Percentiles rank a stretch among this genome's conserved stretches.
Evolutionary conservation across 2,888 invertebrate genomes (phyloP).

Genomic region (Hemistola chrysoprasaria): DNA sequence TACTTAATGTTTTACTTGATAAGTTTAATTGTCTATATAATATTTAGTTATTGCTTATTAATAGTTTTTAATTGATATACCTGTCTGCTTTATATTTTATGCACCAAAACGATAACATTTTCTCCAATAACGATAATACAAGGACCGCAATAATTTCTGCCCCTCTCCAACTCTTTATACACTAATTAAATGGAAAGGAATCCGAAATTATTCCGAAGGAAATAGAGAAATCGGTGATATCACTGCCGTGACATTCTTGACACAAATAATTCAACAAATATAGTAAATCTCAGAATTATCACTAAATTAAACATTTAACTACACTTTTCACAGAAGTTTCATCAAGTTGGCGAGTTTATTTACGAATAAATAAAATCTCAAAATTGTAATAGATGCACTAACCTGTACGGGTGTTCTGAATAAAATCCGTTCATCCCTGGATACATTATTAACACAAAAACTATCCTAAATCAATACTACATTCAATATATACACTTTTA

Average conservation of each 20-base stretch:
- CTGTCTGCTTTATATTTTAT: too few species aligned
- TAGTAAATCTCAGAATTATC: neutral
- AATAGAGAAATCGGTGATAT: constrained; percentile 30
- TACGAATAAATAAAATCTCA: constrained; percentile 5
- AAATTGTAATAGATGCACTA: constrained; percentile 38
- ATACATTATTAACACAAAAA: constrained; percentile 56
- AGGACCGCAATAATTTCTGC: neutral
- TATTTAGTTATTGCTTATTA: neutral
- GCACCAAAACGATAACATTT: too few species aligned
- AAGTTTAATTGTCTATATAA: neutral
- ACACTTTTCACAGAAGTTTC: neutral
- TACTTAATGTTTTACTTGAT: too few species aligned
- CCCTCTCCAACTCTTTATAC: neutral
- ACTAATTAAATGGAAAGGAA: constrained; percentile 15
- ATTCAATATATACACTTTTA: constrained; percentile 35
- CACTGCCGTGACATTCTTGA: constrained; percentile 20
- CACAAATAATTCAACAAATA: constrained; percentile 13
- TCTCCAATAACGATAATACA: too few species aligned
- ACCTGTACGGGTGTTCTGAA: constrained; percentile 70
- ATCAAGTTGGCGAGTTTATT: constrained; percentile 9
- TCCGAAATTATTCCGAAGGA: constrained; percentile 5
- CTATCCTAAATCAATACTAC: constrained; percentile 37
- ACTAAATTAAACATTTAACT: neutral
- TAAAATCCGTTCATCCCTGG: constrained; percentile 70
- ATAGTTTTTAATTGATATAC: neutral